Evolutionary conservation across 2,797 vertebrate genomes (phyloP).

Genomic region (Epinephelus coioides): DNA sequence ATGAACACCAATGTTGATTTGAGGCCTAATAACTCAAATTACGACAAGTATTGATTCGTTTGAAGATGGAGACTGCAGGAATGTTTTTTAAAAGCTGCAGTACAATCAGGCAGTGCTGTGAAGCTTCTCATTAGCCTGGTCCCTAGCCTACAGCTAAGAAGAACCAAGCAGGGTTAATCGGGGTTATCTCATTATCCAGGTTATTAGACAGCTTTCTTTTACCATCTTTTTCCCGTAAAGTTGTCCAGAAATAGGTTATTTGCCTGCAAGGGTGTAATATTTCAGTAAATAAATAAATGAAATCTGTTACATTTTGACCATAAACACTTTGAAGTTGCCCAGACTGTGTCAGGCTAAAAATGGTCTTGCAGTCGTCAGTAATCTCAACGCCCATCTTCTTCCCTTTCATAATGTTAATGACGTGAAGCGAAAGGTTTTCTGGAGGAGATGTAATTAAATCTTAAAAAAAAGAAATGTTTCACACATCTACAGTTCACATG

Average conservation of each 20-base stretch:
- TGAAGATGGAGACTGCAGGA: constrained; percentile 21
- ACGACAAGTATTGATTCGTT: constrained; percentile 17
- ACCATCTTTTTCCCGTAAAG: constrained; percentile 13
- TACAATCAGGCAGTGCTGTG: not conserved
- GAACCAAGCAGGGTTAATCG: constrained; percentile 23
- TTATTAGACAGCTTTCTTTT: constrained; percentile 27
- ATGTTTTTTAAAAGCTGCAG: not conserved
- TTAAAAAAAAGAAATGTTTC: constrained; percentile 32
- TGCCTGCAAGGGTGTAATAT: constrained; percentile 11
- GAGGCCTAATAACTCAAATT: constrained; percentile 26
- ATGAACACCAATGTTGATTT: constrained; percentile 8
- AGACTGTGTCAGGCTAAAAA: constrained; percentile 11
- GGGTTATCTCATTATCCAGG: constrained; percentile 35
- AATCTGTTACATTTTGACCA: constrained; percentile 38
- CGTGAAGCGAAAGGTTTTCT: constrained; percentile 19
- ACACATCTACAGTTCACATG: constrained; percentile 1
- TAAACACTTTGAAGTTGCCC: constrained; percentile 34
- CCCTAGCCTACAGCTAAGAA: constrained; percentile 17
- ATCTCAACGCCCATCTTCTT: constrained; percentile 15
- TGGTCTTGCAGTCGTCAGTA: not conserved
- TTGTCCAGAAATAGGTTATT: constrained; percentile 19
- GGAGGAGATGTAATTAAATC: constrained; percentile 38
- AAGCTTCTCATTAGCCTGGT: constrained; percentile 39
- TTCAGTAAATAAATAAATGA: constrained; percentile 32
- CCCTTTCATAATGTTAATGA: constrained; percentile 18